Evolutionary conservation across 1,140 invertebrate species (phyloP).

Genomic region (Elysia chlorotica): DNA sequence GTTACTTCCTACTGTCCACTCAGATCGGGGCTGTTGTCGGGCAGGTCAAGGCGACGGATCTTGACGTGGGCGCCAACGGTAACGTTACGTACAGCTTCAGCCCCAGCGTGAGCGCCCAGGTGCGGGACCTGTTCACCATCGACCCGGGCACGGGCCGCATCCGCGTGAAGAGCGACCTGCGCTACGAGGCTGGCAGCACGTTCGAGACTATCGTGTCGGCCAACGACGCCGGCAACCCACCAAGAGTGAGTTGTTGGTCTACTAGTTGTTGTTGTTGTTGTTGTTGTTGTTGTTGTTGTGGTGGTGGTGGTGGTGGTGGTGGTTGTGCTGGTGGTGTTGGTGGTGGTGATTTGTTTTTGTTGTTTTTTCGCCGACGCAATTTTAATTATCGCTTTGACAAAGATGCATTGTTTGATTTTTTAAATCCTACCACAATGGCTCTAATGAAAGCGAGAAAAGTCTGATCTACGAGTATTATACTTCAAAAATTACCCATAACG

Average conservation of each 20-base stretch:
- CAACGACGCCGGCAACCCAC: constrained; percentile 61
- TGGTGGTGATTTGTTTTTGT: too few relatives aligned
- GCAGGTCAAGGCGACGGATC: constrained; percentile 81
- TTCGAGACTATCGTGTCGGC: constrained; percentile 53
- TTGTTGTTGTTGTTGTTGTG: not conserved
- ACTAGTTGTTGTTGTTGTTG: not conserved
- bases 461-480: too few relatives aligned
- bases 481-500: too few relatives aligned
- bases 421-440: too few relatives aligned
- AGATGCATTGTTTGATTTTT: too few relatives aligned
- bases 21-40: constrained; percentile 77
- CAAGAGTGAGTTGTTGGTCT: constrained; percentile 4
- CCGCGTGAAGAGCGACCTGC: constrained; percentile 23
- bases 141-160: constrained; percentile 35
- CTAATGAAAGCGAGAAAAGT: too few relatives aligned
- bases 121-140: constrained; percentile 28
- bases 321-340: too few relatives aligned
- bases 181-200: constrained; percentile 30
- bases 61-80: constrained; percentile 74
- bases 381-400: too few relatives aligned
- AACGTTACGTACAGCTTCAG: constrained; percentile 76
- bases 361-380: too few relatives aligned
- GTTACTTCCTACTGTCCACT: not conserved
- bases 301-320: too few relatives aligned
- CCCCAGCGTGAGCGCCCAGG: constrained; percentile 21